phyloP scores from a whole-genome alignment of 2,797 vertebrate species.

The Kryptolebias ocellatus region DNA sequence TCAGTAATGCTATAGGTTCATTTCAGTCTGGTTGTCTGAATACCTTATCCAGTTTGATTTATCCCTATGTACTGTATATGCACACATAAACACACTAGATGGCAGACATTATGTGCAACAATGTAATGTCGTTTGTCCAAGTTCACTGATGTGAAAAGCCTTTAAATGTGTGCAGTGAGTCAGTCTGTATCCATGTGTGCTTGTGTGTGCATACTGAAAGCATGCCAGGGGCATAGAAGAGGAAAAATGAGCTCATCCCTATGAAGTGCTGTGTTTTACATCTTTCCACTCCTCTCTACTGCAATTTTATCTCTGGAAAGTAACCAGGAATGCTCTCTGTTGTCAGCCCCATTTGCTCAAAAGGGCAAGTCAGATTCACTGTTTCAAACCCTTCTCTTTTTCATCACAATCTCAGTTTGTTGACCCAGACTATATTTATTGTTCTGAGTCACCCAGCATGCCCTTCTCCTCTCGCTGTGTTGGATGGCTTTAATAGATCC shows the following conservation, averaged over 20 bases:
- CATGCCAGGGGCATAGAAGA: slow-evolving; percentile 55
- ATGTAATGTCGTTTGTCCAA: slow-evolving; percentile 7
- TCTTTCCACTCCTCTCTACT: slow-evolving; percentile 59
- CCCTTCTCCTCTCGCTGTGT: slow-evolving; percentile 10
- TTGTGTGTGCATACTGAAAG: slow-evolving; percentile 43
- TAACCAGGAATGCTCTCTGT: slow-evolving; percentile 64
- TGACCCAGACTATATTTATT: slow-evolving; percentile 20
- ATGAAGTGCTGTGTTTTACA: slow-evolving; percentile 52
- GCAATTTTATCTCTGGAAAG: slow-evolving; percentile 70
- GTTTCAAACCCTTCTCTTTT: slow-evolving; percentile 25
- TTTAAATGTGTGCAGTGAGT: slow-evolving; percentile 44
- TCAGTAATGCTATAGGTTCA: background rate
- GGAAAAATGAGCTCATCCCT: slow-evolving; percentile 63
- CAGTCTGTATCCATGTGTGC: slow-evolving; percentile 27
- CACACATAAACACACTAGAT: background rate
- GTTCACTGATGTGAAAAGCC: slow-evolving; percentile 30
- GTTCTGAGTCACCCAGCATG: slow-evolving; percentile 35
- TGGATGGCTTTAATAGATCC: slow-evolving; percentile 26
- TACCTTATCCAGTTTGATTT: slow-evolving; percentile 2
- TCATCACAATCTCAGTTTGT: slow-evolving; percentile 30
- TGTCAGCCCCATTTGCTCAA: slow-evolving; percentile 45
- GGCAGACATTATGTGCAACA: slow-evolving; percentile 5
- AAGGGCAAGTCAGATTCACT: slow-evolving; percentile 16
- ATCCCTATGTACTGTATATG: background rate
- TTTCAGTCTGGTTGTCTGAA: slow-evolving; percentile 3